Conservation (phyloP, 2,888 invertebrate species). For the Melipona bicolor region DNA sequence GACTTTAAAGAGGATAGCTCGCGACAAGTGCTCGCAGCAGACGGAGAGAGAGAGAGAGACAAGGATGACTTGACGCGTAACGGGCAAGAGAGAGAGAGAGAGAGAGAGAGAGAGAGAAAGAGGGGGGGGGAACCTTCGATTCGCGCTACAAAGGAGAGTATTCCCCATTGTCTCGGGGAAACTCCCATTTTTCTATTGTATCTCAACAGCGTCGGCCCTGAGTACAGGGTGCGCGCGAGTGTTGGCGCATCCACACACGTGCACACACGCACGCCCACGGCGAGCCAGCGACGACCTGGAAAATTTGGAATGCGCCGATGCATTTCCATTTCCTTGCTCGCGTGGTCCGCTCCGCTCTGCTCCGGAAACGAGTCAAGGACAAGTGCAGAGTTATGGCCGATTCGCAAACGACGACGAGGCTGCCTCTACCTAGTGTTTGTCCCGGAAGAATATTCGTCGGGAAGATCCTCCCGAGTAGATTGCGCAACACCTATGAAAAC, state of each 20-base stretch:
- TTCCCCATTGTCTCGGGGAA: slow-evolving; percentile 63
- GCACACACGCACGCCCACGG: not conserved
- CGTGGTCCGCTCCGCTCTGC: slow-evolving; percentile 1
- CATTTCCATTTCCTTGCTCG: slow-evolving; percentile 48
- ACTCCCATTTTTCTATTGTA: slow-evolving; percentile 61
- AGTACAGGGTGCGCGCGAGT: slow-evolving; percentile 9
- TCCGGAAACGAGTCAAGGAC: slow-evolving; percentile 43
- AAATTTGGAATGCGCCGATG: slow-evolving; percentile 49
- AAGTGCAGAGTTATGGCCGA: slow-evolving; percentile 27
- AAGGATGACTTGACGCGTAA: too few species aligned
- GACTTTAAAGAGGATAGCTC: slow-evolving; percentile 60
- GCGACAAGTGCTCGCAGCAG: slow-evolving; percentile 3
- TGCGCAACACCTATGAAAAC: slow-evolving; percentile 1
- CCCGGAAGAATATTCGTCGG: not conserved
- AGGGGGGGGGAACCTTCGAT: slow-evolving; percentile 41
- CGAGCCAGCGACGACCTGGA: slow-evolving; percentile 31
- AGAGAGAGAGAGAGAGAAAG: not conserved
- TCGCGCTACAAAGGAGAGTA: slow-evolving; percentile 51
- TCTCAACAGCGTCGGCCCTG: slow-evolving; percentile 36
- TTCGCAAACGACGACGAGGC: slow-evolving; percentile 14
- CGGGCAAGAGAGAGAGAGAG: not conserved
- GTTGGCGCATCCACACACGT: not conserved
- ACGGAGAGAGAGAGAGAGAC: not conserved
- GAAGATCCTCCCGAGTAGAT: not conserved
- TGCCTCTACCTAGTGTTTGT: not conserved